Percentiles rank a stretch among this genome's conserved stretches.
Evolutionary conservation across 37 sponge, comb jelly and placozoan genomes (phyloP).

Genomic region (Petrosia ficiformis): DNA sequence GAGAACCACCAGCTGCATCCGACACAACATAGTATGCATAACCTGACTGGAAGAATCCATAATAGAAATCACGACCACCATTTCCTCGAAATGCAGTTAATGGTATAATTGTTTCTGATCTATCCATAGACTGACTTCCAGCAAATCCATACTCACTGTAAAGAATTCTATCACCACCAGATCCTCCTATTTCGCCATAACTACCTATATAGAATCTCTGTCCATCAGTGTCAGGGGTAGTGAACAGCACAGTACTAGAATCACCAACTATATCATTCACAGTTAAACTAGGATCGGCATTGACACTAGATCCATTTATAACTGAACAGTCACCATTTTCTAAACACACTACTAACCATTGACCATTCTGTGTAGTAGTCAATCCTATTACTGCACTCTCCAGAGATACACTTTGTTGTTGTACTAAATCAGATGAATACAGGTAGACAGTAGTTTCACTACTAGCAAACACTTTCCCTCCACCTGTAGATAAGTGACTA

Average conservation of each 20-base stretch:
- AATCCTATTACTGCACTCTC: neutral
- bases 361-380: neutral
- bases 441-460: neutral
- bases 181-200: neutral
- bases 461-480: neutral
- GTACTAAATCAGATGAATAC: neutral
- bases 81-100: neutral
- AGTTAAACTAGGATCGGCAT: neutral
- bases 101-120: neutral
- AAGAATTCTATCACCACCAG: neutral
- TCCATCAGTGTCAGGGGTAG: neutral
- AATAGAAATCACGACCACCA: neutral
- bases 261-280: neutral
- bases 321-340: neutral
- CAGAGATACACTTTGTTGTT: neutral
- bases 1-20: neutral
- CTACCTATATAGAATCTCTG: neutral
- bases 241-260: neutral
- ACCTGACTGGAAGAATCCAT: neutral
- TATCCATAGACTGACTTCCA: neutral
- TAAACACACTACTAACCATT: neutral
- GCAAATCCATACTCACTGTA: neutral
- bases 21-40: slow-evolving; percentile 11
- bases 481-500: neutral
- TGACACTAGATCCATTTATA: neutral